A percentile compares a stretch with the other conserved stretches of the same genome.
phyloP scores from a whole-genome alignment of 1,140 invertebrate species.

The Holcopasites calliopsidis region DNA sequence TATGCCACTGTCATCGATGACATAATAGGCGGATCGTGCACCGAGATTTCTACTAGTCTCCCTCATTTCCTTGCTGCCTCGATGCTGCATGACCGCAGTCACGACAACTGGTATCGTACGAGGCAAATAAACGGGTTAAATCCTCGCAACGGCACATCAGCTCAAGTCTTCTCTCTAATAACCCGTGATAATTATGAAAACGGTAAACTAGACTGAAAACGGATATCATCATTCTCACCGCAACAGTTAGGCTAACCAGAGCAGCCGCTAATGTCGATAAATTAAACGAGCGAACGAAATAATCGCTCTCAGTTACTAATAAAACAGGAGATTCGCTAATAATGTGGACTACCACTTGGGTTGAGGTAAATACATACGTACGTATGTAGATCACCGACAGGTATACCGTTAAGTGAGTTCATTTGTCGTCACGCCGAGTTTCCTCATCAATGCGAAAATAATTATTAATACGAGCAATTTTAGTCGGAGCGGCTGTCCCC shows the following conservation, averaged over 20 bases:
- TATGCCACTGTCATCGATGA: conserved; percentile 31
- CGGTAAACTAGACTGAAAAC: not conserved
- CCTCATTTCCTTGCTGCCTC: conserved; percentile 25
- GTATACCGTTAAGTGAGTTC: not conserved
- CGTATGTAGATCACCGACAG: too few relatives aligned
- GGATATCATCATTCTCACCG: not conserved
- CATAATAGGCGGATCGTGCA: conserved; percentile 18
- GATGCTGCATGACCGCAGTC: not conserved
- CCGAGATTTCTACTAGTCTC: conserved; percentile 33
- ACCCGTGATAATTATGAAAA: not conserved
- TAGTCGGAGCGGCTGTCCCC: too few relatives aligned
- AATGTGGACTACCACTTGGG: not conserved
- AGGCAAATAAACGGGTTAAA: not conserved
- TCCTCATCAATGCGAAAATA: not conserved
- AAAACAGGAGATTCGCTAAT: too few relatives aligned
- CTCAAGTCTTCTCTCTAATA: not conserved
- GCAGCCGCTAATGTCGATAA: not conserved
- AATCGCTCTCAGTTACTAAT: not conserved
- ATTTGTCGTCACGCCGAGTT: not conserved
- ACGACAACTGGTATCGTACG: not conserved
- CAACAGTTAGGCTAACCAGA: not conserved
- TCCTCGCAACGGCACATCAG: not conserved
- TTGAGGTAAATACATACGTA: not conserved
- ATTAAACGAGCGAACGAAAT: too few relatives aligned
- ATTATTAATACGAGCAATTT: not conserved